These are phyloP conservation scores for Mormyrus lacerda DNA, from an alignment of 2,113 vertebrate genomes.

Conservation along the genomic window DNA sequence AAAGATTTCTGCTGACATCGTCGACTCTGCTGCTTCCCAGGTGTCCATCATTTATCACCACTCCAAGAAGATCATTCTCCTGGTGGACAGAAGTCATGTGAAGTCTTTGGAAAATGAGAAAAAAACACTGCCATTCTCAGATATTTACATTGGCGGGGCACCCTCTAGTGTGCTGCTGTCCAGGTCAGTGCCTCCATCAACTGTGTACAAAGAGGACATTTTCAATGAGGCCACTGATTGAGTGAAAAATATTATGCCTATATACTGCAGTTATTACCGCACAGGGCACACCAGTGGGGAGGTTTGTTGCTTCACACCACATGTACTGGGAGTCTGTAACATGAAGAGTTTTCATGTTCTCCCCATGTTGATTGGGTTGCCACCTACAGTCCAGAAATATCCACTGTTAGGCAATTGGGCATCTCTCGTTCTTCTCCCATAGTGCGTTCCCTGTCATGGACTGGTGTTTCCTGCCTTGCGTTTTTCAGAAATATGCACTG, in stretches of 20 bases:
- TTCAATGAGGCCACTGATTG: neutral
- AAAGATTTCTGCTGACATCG: neutral
- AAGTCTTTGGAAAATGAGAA: slow-evolving; percentile 88
- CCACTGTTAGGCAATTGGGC: no score
- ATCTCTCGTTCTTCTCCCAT: neutral
- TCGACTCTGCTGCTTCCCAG: slow-evolving; percentile 49
- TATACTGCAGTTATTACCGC: neutral
- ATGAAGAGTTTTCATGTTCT: neutral
- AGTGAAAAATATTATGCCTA: neutral
- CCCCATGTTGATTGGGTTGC: neutral
- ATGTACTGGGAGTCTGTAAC: neutral
- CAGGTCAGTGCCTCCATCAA: slow-evolving; percentile 55
- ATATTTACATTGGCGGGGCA: slow-evolving; percentile 90
- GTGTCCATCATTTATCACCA: slow-evolving; percentile 96
- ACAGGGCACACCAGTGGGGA: neutral
- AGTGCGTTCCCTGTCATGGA: neutral
- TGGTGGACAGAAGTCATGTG: slow-evolving; percentile 86
- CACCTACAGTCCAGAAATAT: neutral
- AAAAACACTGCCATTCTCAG: slow-evolving; percentile 80
- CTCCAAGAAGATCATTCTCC: slow-evolving; percentile 90
- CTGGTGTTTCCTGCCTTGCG: neutral
- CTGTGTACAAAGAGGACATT: neutral
- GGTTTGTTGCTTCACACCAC: neutral
- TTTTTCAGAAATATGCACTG: neutral
- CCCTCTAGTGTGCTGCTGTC: slow-evolving; percentile 71